Percentiles rank a stretch among this genome's conserved stretches.
These are phyloP conservation scores for Muscina levida DNA, from an alignment of 2,888 invertebrate species.

Conservation along the genomic window DNA sequence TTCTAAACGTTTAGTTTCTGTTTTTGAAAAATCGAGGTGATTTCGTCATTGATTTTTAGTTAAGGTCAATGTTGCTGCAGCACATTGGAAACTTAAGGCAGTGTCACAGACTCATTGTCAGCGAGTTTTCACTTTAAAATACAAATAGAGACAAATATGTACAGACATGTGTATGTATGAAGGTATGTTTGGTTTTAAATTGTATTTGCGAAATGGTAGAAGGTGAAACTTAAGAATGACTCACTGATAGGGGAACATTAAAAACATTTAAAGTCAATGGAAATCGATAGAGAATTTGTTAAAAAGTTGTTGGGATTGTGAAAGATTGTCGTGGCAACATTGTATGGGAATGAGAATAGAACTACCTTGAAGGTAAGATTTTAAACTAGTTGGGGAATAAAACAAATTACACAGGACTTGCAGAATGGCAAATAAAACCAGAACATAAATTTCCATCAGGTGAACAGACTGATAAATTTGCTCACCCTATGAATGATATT, in stretches of 20 bases:
- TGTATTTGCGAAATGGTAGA: neutral
- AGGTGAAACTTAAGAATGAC: neutral
- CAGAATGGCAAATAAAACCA: too few species aligned
- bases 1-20: conserved; percentile 48
- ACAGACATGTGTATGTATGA: conserved; percentile 8
- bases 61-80: conserved; percentile 66
- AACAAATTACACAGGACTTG: too few species aligned
- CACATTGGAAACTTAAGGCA: conserved; percentile 59
- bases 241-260: neutral
- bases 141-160: neutral
- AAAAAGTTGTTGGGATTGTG: too few species aligned
- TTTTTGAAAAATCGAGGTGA: conserved; percentile 37
- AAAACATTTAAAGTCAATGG: too few species aligned
- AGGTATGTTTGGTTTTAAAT: neutral
- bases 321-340: too few species aligned
- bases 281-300: too few species aligned
- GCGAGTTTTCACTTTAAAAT: conserved; percentile 60
- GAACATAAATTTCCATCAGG: too few species aligned
- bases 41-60: conserved; percentile 63
- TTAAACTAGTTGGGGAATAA: too few species aligned
- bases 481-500: too few species aligned
- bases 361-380: too few species aligned
- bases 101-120: conserved; percentile 64
- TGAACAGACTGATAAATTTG: too few species aligned
- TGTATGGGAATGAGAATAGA: too few species aligned